Base-by-base conservation (phyloP, 1,140 invertebrate species). In the Polyergus mexicanus region DNA sequence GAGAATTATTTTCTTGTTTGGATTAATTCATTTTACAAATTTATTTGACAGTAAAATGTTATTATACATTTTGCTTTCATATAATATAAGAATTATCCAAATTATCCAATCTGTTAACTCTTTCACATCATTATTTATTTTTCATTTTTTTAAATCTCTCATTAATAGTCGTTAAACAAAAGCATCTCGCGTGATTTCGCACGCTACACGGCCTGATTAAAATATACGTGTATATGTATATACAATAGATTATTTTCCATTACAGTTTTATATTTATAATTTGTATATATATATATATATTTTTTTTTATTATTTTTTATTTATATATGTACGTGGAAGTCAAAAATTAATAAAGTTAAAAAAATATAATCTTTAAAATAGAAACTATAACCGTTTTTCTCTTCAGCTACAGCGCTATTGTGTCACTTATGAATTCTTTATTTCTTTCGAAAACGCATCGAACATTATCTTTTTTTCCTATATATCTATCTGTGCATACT, bases 341-440 rank as follows among this genome's bases (percentile, higher is more conserved):
- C 85, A 88, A 93, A 93, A 93, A 91, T 90, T 90, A 93, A 92
- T 89, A 88, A 92, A 90, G 84, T 88, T 93, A 92, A 92, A 93
- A 93, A 93, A 93, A 93, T 93, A 93, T 91, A 92, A 93, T 93
- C 77, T 93, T 88, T 44, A 91, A 92, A 93, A 92, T 92, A 93
- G 86, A 93, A 92, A 90, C 91, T 91, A 93, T 92, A 92, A 88
- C 88, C 87, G 89, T 92, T 84, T 91, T 88, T 92, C 65, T 92
- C 51, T 90, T 88, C 75, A 78, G 86, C 89, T 90, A 90, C 87
- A 83, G 84, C 80, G 63, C 83, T 91, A 88, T 90, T 89, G 84
- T 88, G 80, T 89, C 74, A 89, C 22, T 89, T 87, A 85, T 89
- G 60, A 87, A 77, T 86, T 28, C 38, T 19, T 84, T 90, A 81